Conservation (phyloP, 2,888 invertebrate species). For the Callyntrura sp. region DNA sequence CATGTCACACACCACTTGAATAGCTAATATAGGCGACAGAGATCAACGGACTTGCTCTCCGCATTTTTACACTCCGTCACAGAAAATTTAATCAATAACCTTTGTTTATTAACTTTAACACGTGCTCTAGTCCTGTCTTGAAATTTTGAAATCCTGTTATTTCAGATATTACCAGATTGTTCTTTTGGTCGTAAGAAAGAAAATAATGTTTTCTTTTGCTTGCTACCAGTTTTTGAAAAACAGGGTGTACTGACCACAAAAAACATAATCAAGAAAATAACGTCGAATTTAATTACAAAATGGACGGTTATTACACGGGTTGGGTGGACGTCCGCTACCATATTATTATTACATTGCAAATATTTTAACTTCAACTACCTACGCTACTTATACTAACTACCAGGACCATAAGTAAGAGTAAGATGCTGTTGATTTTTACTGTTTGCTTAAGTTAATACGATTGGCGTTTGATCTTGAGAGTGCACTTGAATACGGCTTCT, state of each 20-base stretch:
- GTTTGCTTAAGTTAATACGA: neutral
- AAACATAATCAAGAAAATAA: neutral
- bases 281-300: neutral
- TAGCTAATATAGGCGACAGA: slow-evolving; percentile 13
- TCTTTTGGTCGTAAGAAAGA: neutral
- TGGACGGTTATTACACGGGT: neutral
- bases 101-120: too few relatives aligned
- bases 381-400: too few relatives aligned
- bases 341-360: neutral
- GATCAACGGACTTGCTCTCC: slow-evolving; percentile 57
- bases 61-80: slow-evolving; percentile 13
- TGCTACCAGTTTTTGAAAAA: neutral
- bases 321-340: too few relatives aligned
- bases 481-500: slow-evolving; percentile 27
- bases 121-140: too few relatives aligned
- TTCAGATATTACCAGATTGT: neutral
- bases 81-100: neutral
- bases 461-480: neutral
- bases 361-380: too few relatives aligned
- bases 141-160: slow-evolving; percentile 21
- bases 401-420: too few relatives aligned
- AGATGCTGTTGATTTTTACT: neutral
- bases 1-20: slow-evolving; percentile 24
- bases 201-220: neutral
- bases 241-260: neutral